Conservation (phyloP, 2,797 vertebrate species). For the Malacoraja senta region DNA sequence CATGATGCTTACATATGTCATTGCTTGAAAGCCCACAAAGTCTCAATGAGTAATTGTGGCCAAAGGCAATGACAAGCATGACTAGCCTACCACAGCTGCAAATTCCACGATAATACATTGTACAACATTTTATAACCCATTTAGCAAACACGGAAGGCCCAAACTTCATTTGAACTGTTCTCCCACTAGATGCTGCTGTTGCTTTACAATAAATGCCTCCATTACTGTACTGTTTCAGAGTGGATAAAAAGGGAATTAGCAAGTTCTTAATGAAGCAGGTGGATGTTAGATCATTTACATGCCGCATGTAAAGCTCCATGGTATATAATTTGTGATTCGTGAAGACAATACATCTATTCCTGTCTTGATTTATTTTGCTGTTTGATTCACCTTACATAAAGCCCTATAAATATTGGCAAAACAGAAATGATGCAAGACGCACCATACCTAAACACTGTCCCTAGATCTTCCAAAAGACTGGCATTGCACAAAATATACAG, state of each 20-base stretch:
- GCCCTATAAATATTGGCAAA: not conserved
- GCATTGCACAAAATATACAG: not conserved
- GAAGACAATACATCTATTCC: not conserved
- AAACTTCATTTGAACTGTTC: not conserved
- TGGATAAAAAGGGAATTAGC: not conserved
- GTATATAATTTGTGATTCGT: not conserved
- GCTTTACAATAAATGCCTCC: constrained; percentile 4
- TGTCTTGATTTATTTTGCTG: not conserved
- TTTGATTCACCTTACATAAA: not conserved
- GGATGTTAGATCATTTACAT: not conserved
- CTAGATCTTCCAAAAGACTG: not conserved
- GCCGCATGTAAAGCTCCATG: not conserved
- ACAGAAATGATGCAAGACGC: not conserved
- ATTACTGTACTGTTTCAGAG: not conserved
- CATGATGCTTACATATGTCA: not conserved
- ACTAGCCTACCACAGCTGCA: not conserved
- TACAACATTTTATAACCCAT: not conserved
- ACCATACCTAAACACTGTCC: not conserved
- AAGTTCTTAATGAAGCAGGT: not conserved
- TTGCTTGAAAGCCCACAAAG: not conserved
- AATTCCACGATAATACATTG: not conserved
- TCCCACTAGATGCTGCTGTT: constrained; percentile 13
- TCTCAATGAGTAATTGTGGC: not conserved
- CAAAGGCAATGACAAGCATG: not conserved
- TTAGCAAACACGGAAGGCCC: not conserved